Percentiles rank a stretch among this genome's conserved stretches.
Conservation (phyloP, 2,888 invertebrate genomes). For the Noctua fimbriata region DNA sequence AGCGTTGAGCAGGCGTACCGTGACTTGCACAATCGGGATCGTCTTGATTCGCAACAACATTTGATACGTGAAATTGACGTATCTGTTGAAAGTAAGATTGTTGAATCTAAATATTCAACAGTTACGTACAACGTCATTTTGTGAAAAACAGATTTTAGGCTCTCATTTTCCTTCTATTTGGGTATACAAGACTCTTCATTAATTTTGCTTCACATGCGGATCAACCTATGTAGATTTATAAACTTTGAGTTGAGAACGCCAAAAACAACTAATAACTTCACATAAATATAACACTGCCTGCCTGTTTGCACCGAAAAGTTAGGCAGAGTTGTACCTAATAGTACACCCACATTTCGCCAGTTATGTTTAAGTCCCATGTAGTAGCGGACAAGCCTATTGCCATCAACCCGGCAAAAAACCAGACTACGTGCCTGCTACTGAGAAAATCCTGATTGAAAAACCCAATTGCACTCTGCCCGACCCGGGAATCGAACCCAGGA, state of each 20-base stretch:
- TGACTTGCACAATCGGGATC: conserved; percentile 39
- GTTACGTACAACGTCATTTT: not conserved
- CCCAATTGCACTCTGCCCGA: not conserved
- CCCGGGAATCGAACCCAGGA: not conserved
- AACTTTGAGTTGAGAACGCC: not conserved
- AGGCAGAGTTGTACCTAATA: too few relatives aligned
- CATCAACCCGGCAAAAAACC: too few relatives aligned
- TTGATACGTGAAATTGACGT: not conserved
- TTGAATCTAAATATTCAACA: not conserved
- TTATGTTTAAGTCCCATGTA: too few relatives aligned
- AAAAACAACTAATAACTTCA: not conserved
- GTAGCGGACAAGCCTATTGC: too few relatives aligned
- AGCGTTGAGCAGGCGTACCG: conserved; percentile 1
- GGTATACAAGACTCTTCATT: not conserved
- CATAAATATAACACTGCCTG: not conserved
- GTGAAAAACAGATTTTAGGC: not conserved
- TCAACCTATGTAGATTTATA: not conserved
- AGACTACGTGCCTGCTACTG: too few relatives aligned
- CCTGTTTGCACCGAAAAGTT: too few relatives aligned
- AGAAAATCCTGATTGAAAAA: too few relatives aligned
- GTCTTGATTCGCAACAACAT: conserved; percentile 14
- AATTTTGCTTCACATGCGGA: not conserved
- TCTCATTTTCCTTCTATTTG: not conserved
- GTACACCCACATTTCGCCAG: too few relatives aligned
- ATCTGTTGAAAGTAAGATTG: not conserved